A percentile compares a stretch with the other conserved stretches of the same genome.
Conservation (phyloP, 1,140 invertebrate species). For the Euschistus heros region DNA sequence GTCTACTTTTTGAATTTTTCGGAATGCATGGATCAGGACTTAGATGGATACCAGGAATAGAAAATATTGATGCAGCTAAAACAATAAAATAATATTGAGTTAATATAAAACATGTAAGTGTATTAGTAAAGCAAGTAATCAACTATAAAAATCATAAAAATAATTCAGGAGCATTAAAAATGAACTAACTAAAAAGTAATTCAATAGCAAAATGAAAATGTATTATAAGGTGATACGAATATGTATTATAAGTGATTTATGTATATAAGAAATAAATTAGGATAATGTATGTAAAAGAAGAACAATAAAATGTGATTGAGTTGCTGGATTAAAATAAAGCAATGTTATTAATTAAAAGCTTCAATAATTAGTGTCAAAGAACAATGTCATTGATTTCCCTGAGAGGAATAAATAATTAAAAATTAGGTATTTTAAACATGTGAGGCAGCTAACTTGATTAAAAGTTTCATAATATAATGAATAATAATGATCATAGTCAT, state of each 20-base stretch:
- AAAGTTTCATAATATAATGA: too few species aligned
- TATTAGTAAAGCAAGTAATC: not conserved
- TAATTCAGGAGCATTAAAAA: not conserved
- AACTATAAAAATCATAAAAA: not conserved
- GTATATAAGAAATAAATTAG: not conserved
- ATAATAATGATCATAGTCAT: too few species aligned
- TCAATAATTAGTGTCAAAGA: too few species aligned
- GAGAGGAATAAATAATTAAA: too few species aligned
- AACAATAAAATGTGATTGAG: too few species aligned
- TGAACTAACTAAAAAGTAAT: not conserved
- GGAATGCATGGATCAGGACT: conserved; percentile 5
- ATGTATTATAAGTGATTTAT: not conserved
- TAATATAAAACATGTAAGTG: not conserved
- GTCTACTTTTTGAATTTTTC: conserved; percentile 1
- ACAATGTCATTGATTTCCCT: too few species aligned
- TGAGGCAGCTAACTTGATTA: too few species aligned
- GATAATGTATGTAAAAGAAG: too few species aligned
- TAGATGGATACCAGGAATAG: conserved; percentile 4
- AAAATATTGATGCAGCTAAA: conserved; percentile 13
- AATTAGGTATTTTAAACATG: too few species aligned
- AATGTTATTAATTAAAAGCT: too few species aligned
- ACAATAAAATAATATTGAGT: not conserved
- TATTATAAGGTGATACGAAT: not conserved
- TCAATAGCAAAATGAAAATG: not conserved
- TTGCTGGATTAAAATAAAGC: too few species aligned